Evolutionary conservation across 1,140 invertebrate genomes (phyloP).

Genomic region (Ericerus pela): DNA sequence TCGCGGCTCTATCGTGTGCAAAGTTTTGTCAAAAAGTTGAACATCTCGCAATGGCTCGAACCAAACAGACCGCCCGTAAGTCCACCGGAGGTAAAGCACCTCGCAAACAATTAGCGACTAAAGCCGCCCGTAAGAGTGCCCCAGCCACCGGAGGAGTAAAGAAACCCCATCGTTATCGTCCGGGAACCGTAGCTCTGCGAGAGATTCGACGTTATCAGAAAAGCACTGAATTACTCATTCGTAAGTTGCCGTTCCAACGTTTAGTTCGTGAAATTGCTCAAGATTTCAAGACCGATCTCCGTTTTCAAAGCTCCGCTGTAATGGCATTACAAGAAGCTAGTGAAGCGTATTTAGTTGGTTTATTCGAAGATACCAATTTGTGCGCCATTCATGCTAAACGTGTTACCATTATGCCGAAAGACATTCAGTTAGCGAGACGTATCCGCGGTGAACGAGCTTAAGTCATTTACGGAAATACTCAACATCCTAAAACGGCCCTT

Average conservation of each 20-base stretch:
- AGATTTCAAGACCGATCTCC: constrained; percentile 46
- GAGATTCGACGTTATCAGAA: constrained; percentile 80
- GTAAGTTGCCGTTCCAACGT: constrained; percentile 71
- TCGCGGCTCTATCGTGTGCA: too few species aligned
- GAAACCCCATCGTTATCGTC: constrained; percentile 55
- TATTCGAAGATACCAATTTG: constrained; percentile 87
- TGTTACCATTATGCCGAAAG: constrained; percentile 58
- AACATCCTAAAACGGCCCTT: constrained; percentile 23
- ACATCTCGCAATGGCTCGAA: constrained; percentile 68
- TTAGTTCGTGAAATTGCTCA: constrained; percentile 75
- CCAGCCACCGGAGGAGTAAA: constrained; percentile 71
- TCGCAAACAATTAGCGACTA: constrained; percentile 72
- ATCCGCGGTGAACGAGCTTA: constrained; percentile 35
- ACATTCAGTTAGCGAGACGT: constrained; percentile 30
- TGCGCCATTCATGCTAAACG: constrained; percentile 60
- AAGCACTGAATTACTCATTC: constrained; percentile 64
- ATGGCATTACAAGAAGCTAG: constrained; percentile 41
- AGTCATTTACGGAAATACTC: constrained; percentile 5
- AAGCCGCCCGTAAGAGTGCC: constrained; percentile 61
- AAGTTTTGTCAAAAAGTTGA: too few species aligned
- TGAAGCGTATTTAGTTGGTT: constrained; percentile 51
- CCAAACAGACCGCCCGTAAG: constrained; percentile 79
- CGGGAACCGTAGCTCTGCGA: constrained; percentile 68
- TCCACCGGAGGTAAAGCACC: constrained; percentile 75
- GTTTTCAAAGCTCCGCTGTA: constrained; percentile 34